phyloP scores from a whole-genome alignment of 2,113 vertebrate genomes.

The Desmodus rotundus region DNA sequence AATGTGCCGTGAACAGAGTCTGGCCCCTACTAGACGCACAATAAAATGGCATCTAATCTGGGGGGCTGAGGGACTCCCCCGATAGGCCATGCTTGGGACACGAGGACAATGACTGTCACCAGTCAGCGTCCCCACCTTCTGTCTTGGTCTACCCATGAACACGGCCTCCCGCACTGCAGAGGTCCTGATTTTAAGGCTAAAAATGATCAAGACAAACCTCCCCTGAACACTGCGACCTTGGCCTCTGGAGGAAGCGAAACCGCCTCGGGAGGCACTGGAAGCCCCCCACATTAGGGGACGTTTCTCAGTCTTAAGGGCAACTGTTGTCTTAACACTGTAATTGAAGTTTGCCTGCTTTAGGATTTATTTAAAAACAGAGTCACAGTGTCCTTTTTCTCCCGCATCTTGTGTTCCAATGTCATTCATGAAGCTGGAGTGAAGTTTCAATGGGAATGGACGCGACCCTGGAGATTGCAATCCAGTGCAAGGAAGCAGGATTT shows the following conservation, averaged over 20 bases:
- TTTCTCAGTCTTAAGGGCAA: neutral
- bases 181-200: neutral
- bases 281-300: neutral
- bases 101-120: neutral
- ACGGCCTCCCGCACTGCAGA: neutral
- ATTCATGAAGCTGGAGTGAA: neutral
- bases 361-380: neutral
- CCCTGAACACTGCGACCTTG: neutral
- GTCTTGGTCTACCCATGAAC: neutral
- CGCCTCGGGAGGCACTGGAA: neutral
- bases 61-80: neutral
- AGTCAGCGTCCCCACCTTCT: neutral
- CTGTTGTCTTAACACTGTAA: accelerated
- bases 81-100: neutral
- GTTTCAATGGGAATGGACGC: accelerated
- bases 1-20: neutral
- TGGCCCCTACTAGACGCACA: neutral
- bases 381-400: neutral
- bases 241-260: neutral
- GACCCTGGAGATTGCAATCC: accelerated
- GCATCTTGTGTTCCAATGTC: neutral
- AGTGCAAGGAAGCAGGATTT: neutral
- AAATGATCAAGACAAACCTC: neutral
- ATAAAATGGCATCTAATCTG: neutral
- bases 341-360: neutral